Base-by-base conservation (phyloP, 2,888 invertebrate genomes). In the Acanthopleura granulata region DNA sequence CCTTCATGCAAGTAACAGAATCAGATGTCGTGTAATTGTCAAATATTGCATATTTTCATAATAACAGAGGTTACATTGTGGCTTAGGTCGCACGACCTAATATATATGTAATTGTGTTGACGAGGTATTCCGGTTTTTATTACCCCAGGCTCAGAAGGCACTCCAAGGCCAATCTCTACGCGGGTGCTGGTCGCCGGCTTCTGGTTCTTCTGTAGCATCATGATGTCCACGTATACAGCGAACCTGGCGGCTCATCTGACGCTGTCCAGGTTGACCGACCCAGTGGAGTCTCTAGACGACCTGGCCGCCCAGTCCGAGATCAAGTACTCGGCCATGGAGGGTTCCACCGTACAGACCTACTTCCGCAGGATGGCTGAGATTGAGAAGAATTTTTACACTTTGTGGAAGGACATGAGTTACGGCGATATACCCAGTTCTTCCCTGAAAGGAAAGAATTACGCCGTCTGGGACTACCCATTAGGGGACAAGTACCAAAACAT, bases 401-500 rank as follows among this genome's bases (percentile, higher is more conserved):
- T 81, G 18, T 84, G 84, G 84, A 83, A 82, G 73, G 78, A 82
- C 70, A 81, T 84, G 79, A 82, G 81, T 73, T 79, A 84, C 80
- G 82, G 80, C 70, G 73, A 73, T 6, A 22, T 40, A 70, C 72
- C 22, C 1, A 73, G 51, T 27, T 57, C 62, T 22, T 9, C 72
- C 3, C 74, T 66, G 16, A 71, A 74, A 15, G 62, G 51, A 40
- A 72, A 62, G 22, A 74, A 80, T 29, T 77, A 80, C 72, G 83
- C 85, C 0, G 85, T 85, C 0, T 86, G 86, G 86, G 82, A 97
- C 83, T 97, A 97, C 89, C 97, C 97, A 0, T 95, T 97, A 79
- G 94, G 95, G 80, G 97, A 97, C 87, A 96, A 96, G 89, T 97
- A 95, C 85, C 96, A 95, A 0, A 95, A 96, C 83, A 97, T 97